Evolutionary conservation across 2,113 vertebrate genomes (phyloP).

Genomic region (Pachypanchax playfairii): DNA sequence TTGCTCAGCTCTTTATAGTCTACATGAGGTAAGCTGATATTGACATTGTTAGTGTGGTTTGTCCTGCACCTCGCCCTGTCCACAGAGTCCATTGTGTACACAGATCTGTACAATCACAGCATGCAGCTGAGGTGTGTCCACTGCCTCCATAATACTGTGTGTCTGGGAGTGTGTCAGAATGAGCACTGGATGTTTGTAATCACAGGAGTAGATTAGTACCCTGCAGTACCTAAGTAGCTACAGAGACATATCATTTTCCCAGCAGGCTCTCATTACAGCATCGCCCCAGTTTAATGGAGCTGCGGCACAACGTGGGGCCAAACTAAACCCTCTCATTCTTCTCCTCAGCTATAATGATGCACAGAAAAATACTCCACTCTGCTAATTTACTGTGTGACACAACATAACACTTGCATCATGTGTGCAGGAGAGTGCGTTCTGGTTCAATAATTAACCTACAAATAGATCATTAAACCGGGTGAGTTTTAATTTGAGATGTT

Average conservation of each 20-base stretch:
- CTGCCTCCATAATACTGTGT: slow-evolving; percentile 51
- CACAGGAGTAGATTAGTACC: slow-evolving; percentile 77
- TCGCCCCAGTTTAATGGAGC: slow-evolving; percentile 64
- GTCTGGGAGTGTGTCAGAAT: slow-evolving; percentile 55
- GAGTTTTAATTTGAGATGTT: slow-evolving; percentile 23
- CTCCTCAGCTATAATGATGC: slow-evolving; percentile 58
- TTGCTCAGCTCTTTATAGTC: slow-evolving; percentile 38
- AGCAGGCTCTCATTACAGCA: slow-evolving; percentile 76
- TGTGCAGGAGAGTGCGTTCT: slow-evolving; percentile 4
- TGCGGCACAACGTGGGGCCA: slow-evolving; percentile 61
- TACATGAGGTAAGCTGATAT: slow-evolving; percentile 48
- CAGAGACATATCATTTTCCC: slow-evolving; percentile 77
- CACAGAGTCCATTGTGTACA: slow-evolving; percentile 61
- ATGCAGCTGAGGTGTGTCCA: slow-evolving; percentile 64
- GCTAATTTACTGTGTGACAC: slow-evolving; percentile 52
- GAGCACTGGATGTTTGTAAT: slow-evolving; percentile 70
- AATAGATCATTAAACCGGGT: slow-evolving; percentile 37
- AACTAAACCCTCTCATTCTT: slow-evolving; percentile 60
- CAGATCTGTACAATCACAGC: slow-evolving; percentile 66
- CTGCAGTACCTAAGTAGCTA: slow-evolving; percentile 67
- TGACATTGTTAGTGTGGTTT: slow-evolving; percentile 50
- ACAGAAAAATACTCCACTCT: slow-evolving; percentile 45
- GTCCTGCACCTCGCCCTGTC: slow-evolving; percentile 54
- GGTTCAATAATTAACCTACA: slow-evolving; percentile 59
- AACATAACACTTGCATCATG: slow-evolving; percentile 8